These are phyloP conservation scores for Tachuris rubrigastra DNA, from an alignment of 2,113 vertebrate genomes.

Conservation along the genomic window DNA sequence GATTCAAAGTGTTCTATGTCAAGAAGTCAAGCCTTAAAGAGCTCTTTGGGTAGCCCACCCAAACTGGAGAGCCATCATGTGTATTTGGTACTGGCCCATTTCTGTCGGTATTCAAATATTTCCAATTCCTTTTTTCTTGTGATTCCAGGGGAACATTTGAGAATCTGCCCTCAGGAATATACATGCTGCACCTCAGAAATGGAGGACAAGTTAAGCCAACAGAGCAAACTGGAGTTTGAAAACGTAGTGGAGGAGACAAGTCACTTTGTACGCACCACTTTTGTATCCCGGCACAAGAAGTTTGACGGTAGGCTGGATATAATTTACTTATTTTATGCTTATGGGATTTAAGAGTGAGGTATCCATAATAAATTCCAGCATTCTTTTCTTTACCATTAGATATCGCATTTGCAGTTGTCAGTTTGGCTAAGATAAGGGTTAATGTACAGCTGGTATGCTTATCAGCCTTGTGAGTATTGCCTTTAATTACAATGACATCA, in stretches of 20 bases:
- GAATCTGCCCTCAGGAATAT: constrained; percentile 88
- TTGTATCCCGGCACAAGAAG: constrained; percentile 90
- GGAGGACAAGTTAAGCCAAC: constrained; percentile 89
- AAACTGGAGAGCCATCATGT: neutral
- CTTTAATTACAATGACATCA: constrained; percentile 53
- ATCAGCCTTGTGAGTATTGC: constrained; percentile 36
- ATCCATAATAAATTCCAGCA: neutral
- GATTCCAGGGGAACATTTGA: constrained; percentile 85
- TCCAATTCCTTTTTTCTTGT: neutral
- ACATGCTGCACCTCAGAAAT: constrained; percentile 93
- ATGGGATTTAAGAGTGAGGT: neutral
- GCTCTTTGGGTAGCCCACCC: neutral
- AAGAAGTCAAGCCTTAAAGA: neutral
- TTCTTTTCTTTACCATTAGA: neutral
- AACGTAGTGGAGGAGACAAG: constrained; percentile 88
- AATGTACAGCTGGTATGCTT: constrained; percentile 38
- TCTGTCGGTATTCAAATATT: neutral
- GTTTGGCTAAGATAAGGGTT: constrained; percentile 39
- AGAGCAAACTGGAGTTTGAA: constrained; percentile 92
- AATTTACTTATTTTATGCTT: constrained; percentile 19
- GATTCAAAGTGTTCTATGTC: neutral
- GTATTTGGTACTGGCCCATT: neutral
- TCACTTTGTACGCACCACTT: constrained; percentile 89
- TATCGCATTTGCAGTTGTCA: constrained; percentile 10
- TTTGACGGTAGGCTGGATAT: constrained; percentile 86